Evolutionary conservation across 1,140 invertebrate genomes (phyloP), one percentile per base, ranked within the genome.

Genomic region (Calosoma granatense): DNA sequence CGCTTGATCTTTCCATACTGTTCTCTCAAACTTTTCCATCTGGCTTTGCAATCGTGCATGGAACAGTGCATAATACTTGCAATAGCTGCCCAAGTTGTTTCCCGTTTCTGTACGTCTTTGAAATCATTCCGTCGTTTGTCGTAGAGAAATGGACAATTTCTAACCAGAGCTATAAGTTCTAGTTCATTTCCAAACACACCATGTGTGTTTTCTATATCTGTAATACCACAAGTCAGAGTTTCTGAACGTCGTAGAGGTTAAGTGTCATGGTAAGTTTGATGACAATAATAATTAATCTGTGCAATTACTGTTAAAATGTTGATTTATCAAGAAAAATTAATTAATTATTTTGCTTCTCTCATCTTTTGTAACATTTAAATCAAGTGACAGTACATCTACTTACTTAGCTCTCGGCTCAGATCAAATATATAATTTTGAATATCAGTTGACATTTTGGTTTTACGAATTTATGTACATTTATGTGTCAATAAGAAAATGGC

Each of bases 81-180:
- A 3, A 62, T 62, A 2, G 61, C 58, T 14, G 41, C 41, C 61
- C 61, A 62, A 9, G 61, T 59, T 23, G 55, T 53, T 22, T 62
- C 56, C 22, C 59, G 59, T 53, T 62, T 62, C 22, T 56, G 47
- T 19, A 57, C 43, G 53, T 62, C 58, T 23, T 62, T 60, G 30
- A 58, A 62, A 58, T 62, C 61, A 15, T 55, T 20, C 17, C 60
- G 22, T 12, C 14, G 54, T 53, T 58, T 60, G 51, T 62, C 59
- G 43, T 62, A 62, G 12, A 62, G 36, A 56, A 62, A 57, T 14
- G 54, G 58, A 55, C 61, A 62, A 21, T 62, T 62, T n/a, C 59
- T 19, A 12, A 62, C 56, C 39, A 62, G 56, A 6, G 61, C 61
- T 12, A 62, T 62, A n/a, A 62, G 39, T 60, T 62, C 61, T 54